phyloP scores from a whole-genome alignment of 64 coral and sea anemone genomes.

The Montipora efflorescens region DNA sequence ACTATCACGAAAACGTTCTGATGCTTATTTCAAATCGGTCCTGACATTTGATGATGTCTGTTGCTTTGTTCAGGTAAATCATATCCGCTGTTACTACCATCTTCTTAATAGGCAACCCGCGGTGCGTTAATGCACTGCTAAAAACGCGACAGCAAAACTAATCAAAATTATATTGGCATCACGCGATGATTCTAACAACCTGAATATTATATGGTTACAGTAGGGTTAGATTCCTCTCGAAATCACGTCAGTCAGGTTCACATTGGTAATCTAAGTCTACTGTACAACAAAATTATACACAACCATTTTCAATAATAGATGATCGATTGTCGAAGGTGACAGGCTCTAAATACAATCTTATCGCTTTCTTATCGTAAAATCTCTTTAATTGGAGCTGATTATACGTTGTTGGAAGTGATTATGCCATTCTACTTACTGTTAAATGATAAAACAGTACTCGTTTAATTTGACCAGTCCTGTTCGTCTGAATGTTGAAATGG shows the following conservation, averaged over 20 bases:
- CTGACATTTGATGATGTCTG: not conserved
- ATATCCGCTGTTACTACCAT: constrained; percentile 5
- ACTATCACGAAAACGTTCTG: not conserved
- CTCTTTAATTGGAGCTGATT: not conserved
- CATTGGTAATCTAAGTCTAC: too few relatives aligned
- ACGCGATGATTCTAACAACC: not conserved
- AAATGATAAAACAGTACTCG: too few relatives aligned
- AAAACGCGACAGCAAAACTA: not conserved
- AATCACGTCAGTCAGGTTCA: too few relatives aligned
- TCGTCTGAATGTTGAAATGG: not conserved
- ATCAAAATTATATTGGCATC: constrained; percentile 12
- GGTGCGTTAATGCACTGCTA: not conserved
- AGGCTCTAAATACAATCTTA: not conserved
- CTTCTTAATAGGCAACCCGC: constrained; percentile 32
- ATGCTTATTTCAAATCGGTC: not conserved
- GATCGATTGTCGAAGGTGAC: not conserved
- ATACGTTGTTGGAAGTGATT: not conserved
- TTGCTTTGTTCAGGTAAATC: constrained; percentile 11
- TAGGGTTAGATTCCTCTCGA: too few relatives aligned
- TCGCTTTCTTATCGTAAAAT: not conserved
- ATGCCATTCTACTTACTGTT: not conserved
- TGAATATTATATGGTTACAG: too few relatives aligned
- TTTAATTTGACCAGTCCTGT: not conserved
- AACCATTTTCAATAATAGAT: not conserved
- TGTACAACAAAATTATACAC: not conserved